Evolutionary conservation across 1,140 invertebrate species (phyloP), one percentile per base, ranked within the genome.

Genomic region (Trichogramma pretiosum): DNA sequence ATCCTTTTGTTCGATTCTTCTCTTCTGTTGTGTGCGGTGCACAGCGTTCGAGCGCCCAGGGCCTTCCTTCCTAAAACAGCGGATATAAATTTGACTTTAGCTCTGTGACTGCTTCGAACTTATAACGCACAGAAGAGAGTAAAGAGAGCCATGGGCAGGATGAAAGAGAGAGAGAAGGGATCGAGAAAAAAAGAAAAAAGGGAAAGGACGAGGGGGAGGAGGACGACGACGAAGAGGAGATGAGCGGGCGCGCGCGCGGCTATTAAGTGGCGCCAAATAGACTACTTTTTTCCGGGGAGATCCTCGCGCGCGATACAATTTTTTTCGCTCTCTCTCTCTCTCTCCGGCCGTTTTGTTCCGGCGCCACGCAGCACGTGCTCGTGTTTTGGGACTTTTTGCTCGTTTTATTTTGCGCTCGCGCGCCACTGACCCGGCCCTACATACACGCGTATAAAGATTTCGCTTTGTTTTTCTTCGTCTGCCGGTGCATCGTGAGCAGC

Each of bases 231-330:
- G n/a, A n/a, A n/a, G n/a, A n/a, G n/a, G n/a, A n/a, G n/a, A n/a
- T n/a, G n/a, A n/a, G n/a, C n/a, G n/a, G n/a, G n/a, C 34, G 26
- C 22, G 28, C 19, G 24, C 24, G 5, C 23, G 36, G 49, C 43
- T 51, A 51, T 51, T 51, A 51, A 46, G 49, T 51, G 49, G 49
- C 43, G 49, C 43, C 43, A 43, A 51, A 41, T 42, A 18, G 42
- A 40, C 36, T 42, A 48, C 40, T 50, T 49, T 49, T 45, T 50
- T 49, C 13, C n/a, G n/a, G n/a, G n/a, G n/a, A n/a, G n/a, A n/a
- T n/a, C n/a, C n/a, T n/a, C n/a, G n/a, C 24, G 24, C 5, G 3
- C 9, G 9, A 10, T 18, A 10, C 21, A 30, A 24, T 14, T 2
- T 40, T 24, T 13, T 14, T 50, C 24, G 10, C 18, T 30, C 32